These are phyloP conservation scores for Arizona elegans DNA, from an alignment of 2,113 vertebrate species.

Conservation along the genomic window DNA sequence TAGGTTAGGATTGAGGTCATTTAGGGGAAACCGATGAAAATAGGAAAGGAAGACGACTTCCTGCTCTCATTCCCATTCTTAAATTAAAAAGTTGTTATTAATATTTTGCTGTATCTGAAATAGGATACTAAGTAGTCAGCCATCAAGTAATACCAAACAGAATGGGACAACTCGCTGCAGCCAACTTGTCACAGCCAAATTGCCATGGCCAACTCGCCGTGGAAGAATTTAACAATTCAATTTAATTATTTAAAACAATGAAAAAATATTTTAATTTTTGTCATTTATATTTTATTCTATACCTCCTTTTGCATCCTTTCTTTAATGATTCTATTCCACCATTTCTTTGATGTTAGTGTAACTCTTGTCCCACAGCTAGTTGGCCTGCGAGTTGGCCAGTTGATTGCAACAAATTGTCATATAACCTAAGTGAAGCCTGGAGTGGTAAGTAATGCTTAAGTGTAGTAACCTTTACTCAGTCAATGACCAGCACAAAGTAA, in stretches of 20 bases:
- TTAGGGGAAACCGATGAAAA: background rate
- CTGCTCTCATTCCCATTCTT: background rate
- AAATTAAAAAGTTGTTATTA: background rate
- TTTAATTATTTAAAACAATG: background rate
- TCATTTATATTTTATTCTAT: background rate
- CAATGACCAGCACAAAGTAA: background rate
- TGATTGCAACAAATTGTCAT: background rate
- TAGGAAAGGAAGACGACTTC: background rate
- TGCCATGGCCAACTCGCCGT: background rate
- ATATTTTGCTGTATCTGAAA: background rate
- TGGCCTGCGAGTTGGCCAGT: background rate
- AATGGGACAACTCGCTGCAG: background rate
- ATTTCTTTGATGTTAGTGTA: background rate
- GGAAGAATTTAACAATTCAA: background rate
- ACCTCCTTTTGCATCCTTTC: background rate
- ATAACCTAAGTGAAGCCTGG: background rate
- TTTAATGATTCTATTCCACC: background rate
- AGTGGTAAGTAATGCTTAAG: background rate
- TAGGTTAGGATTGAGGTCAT: background rate
- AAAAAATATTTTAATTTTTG: background rate
- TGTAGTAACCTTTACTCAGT: background rate
- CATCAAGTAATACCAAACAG: background rate
- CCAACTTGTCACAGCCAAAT: background rate
- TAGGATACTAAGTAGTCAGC: background rate
- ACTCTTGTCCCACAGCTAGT: background rate